Evolutionary conservation across 2,113 vertebrate species (phyloP).

Genomic region (Malurus melanocephalus): DNA sequence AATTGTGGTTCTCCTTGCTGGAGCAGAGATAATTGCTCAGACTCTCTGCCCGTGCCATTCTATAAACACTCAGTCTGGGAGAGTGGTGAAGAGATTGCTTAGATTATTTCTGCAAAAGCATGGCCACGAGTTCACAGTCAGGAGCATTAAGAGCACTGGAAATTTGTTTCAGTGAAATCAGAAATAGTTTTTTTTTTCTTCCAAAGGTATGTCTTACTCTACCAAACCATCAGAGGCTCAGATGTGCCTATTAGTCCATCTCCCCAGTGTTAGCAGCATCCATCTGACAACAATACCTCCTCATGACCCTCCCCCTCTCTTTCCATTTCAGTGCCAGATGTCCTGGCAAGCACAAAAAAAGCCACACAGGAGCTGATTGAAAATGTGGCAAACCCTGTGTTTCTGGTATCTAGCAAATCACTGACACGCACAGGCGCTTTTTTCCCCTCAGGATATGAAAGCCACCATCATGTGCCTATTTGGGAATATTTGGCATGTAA

Average conservation of each 20-base stretch:
- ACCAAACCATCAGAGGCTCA: background rate
- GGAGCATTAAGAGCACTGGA: background rate
- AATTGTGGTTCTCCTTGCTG: background rate
- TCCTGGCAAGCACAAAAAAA: background rate
- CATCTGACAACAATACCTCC: background rate
- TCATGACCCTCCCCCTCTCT: background rate
- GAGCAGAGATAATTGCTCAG: constrained; percentile 29
- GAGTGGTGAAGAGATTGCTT: background rate
- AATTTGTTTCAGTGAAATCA: background rate
- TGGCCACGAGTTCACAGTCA: background rate
- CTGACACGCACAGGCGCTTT: background rate
- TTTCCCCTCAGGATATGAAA: background rate
- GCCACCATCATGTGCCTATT: rapidly evolving
- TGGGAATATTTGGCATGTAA: background rate
- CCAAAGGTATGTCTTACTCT: background rate
- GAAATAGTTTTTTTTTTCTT: background rate
- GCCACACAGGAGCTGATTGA: background rate
- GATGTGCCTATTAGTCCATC: background rate
- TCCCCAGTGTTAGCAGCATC: rapidly evolving
- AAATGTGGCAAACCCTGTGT: background rate
- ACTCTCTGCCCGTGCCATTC: background rate
- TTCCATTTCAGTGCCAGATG: background rate
- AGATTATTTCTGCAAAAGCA: background rate
- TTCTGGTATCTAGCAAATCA: background rate
- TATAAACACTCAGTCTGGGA: background rate